A percentile compares a stretch with the other conserved stretches of the same genome.
Evolutionary conservation across 2,888 invertebrate genomes (phyloP).

Genomic region (Neoascia interrupta): DNA sequence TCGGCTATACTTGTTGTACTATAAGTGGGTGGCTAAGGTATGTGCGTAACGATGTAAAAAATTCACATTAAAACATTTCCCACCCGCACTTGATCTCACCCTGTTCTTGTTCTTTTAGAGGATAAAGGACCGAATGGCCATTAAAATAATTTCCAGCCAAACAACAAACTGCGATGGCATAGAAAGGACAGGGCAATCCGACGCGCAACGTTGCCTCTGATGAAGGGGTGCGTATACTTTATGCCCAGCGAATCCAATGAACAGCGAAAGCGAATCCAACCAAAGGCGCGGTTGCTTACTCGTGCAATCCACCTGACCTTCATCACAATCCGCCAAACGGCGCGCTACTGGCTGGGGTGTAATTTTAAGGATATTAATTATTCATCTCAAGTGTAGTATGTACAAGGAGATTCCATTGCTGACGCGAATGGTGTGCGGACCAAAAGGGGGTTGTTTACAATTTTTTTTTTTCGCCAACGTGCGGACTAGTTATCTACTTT

Average conservation of each 20-base stretch:
- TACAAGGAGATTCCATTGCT: slow-evolving; percentile 51
- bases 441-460: slow-evolving; percentile 52
- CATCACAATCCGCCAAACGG: slow-evolving; percentile 26
- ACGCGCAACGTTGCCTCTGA: slow-evolving; percentile 46
- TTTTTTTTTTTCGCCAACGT: slow-evolving; percentile 19
- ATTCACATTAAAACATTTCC: slow-evolving; percentile 59
- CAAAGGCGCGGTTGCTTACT: slow-evolving; percentile 18
- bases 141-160: slow-evolving; percentile 73
- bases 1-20: background rate
- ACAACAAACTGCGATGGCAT: slow-evolving; percentile 37
- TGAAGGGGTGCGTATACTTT: slow-evolving; percentile 65
- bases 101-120: slow-evolving; percentile 13
- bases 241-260: slow-evolving; percentile 50
- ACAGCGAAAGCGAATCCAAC: slow-evolving; percentile 27
- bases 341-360: slow-evolving; percentile 59
- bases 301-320: background rate
- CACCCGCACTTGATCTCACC: background rate
- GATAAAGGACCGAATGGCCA: slow-evolving; percentile 73
- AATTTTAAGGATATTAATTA: slow-evolving; percentile 69
- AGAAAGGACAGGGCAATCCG: slow-evolving; percentile 47
- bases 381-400: slow-evolving; percentile 61
- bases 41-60: slow-evolving; percentile 43
- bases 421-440: slow-evolving; percentile 17
- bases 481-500: slow-evolving; percentile 48
- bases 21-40: slow-evolving; percentile 21